These are phyloP conservation scores for Drosophila aldrichi DNA, from an alignment of 2,888 invertebrate species.

Conservation along the genomic window DNA sequence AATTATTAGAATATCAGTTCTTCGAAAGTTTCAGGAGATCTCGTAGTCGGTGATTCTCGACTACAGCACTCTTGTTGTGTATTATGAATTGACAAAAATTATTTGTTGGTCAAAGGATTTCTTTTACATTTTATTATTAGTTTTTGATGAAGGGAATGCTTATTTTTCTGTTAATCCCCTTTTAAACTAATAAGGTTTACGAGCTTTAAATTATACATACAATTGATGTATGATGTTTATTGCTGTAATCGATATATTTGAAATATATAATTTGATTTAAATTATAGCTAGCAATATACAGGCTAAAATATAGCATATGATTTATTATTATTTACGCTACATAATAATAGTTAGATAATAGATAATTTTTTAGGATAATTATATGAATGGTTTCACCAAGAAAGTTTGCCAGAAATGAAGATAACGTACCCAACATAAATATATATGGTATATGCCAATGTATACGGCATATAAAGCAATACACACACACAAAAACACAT, in stretches of 20 bases:
- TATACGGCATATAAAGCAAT: constrained; percentile 20
- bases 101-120: no score
- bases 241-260: constrained; percentile 68
- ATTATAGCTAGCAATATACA: constrained; percentile 78
- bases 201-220: not conserved
- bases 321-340: constrained; percentile 63
- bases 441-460: not conserved
- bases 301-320: constrained; percentile 54
- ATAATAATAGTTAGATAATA: constrained; percentile 45
- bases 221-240: constrained; percentile 12
- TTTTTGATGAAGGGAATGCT: no score
- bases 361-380: constrained; percentile 33
- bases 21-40: no score
- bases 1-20: no score
- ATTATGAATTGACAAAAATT: no score
- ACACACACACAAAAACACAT: constrained; percentile 41
- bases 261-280: constrained; percentile 79
- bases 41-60: no score
- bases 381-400: constrained; percentile 61
- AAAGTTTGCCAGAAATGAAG: constrained; percentile 41
- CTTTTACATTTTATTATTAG: no score
- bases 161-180: not conserved
- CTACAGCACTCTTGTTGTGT: no score
- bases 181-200: no score
- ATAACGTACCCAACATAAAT: constrained; percentile 34